phyloP scores from a whole-genome alignment of 2,113 vertebrate species.

The Chloropsis hardwickii region DNA sequence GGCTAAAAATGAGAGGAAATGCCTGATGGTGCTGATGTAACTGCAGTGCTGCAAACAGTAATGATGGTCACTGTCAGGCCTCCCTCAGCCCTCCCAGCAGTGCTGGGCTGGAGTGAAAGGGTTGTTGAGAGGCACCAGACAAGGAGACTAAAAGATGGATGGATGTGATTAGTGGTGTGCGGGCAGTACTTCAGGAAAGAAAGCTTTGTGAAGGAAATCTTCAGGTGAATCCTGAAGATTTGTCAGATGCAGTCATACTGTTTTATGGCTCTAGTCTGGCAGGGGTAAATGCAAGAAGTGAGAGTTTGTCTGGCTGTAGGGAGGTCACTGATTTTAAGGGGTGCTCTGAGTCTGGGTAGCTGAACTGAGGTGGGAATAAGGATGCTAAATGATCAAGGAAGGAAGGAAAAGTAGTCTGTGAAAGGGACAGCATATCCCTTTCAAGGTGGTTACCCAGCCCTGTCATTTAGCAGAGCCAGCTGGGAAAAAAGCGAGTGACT shows the following conservation, averaged over 20 bases:
- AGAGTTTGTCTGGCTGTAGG: background rate
- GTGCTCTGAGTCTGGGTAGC: background rate
- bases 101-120: background rate
- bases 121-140: background rate
- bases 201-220: background rate
- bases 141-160: background rate
- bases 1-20: background rate
- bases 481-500: constrained; percentile 31
- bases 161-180: background rate
- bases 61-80: background rate
- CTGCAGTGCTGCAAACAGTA: background rate
- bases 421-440: background rate
- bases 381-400: background rate
- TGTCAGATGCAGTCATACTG: background rate
- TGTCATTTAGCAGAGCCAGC: constrained; percentile 31
- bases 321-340: background rate
- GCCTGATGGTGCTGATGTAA: background rate
- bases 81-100: background rate
- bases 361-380: background rate
- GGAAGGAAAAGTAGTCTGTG: background rate
- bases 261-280: background rate
- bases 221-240: background rate
- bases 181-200: background rate
- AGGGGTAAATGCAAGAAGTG: background rate
- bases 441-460: constrained; percentile 1